phyloP scores from a whole-genome alignment of 2,113 vertebrate genomes.

The Pogona vitticeps region DNA sequence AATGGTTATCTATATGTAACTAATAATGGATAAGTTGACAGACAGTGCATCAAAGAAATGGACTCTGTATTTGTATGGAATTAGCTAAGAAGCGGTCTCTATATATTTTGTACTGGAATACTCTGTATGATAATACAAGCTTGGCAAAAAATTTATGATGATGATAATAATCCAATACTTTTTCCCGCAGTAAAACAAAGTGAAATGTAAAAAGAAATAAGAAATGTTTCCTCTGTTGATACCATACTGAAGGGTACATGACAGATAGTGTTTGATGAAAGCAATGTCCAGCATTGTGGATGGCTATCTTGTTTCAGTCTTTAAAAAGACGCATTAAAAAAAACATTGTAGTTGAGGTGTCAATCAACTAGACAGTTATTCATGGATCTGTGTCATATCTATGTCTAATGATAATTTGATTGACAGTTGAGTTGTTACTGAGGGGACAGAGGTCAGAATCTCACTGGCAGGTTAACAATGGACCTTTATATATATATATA shows the following conservation, averaged over 20 bases:
- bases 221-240: too few relatives aligned
- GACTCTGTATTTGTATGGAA: not conserved
- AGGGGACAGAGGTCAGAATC: slow-evolving; percentile 20
- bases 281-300: not conserved
- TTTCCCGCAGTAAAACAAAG: not conserved
- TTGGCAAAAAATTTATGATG: not conserved
- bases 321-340: not conserved
- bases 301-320: not conserved
- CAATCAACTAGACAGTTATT: slow-evolving; percentile 29
- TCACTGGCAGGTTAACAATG: slow-evolving; percentile 29
- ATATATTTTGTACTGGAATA: not conserved
- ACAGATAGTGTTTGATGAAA: not conserved
- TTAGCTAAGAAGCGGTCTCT: not conserved
- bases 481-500: not conserved
- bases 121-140: not conserved
- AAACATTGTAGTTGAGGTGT: slow-evolving; percentile 1
- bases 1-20: not conserved
- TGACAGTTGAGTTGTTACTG: slow-evolving; percentile 28
- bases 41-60: too few relatives aligned
- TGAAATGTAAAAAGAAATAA: not conserved
- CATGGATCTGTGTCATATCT: slow-evolving; percentile 20
- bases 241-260: not conserved
- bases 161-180: not conserved
- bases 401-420: slow-evolving; percentile 30
- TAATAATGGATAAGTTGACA: not conserved